A percentile compares a stretch with the other conserved stretches of the same genome.
Conservation (phyloP, 2,797 vertebrate species). For the Enteromius radiatus region DNA sequence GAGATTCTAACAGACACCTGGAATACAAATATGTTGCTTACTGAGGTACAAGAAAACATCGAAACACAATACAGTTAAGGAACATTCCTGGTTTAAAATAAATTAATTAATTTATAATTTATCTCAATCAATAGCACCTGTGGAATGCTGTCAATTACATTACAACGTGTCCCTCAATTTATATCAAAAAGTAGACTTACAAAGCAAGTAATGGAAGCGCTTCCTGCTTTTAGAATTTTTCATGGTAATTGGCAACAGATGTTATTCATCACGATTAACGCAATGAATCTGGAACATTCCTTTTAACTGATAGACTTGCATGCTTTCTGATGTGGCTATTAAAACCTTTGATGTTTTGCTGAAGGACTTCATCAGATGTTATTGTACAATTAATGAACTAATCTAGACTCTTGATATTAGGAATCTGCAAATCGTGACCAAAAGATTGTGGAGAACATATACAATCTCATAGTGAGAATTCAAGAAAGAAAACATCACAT, state of each 20-base stretch:
- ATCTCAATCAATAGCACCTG: neutral
- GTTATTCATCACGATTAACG: neutral
- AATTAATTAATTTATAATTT: neutral
- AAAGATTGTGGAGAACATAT: constrained; percentile 55
- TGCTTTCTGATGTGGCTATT: neutral
- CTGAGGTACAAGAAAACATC: constrained; percentile 43
- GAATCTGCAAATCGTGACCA: constrained; percentile 64
- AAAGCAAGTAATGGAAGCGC: neutral
- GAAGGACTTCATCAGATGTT: neutral
- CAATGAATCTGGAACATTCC: neutral
- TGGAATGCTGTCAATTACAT: neutral
- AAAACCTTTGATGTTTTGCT: neutral
- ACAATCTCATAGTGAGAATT: constrained; percentile 60
- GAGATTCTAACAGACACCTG: constrained; percentile 50
- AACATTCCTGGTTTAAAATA: neutral
- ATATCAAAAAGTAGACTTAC: neutral
- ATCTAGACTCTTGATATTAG: constrained; percentile 40
- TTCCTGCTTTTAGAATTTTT: neutral
- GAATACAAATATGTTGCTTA: constrained; percentile 37
- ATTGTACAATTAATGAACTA: neutral
- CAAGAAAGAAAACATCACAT: constrained; percentile 62
- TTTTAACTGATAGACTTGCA: neutral
- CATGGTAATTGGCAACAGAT: neutral
- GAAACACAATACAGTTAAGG: neutral
- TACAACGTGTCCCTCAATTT: neutral